Evolutionary conservation across 2,113 vertebrate genomes (phyloP), one percentile per base, ranked within the genome.

Genomic region (Phylloscopus whistleri): DNA sequence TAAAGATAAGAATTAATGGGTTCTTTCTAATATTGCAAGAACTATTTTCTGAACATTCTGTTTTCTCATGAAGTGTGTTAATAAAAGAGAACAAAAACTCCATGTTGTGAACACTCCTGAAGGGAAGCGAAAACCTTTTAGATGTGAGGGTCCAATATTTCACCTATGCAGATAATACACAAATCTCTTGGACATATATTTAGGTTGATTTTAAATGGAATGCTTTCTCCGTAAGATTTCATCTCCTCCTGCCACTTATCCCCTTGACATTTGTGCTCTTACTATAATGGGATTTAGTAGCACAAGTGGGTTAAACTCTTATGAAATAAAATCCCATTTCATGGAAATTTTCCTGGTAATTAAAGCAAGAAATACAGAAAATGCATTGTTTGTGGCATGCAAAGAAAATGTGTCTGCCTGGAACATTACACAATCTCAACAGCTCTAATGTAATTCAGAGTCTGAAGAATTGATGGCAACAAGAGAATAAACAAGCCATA

Each of bases 271-370:
- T 62, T 87, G 31, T 81, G 78, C 20, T 90, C 35, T 74, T 55
- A 59, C 19, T 27, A 11, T 60, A 93, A 94, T 64, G 37, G 53
- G 72, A 80, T 84, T 92, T 48, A 90, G 28, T 35, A 90, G 60
- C 60, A 81, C 11, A 88, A 91, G 39, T 55, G 76, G 21, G 69
- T 70, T 84, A 89, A 90, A 93, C 53, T 77, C 52, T 68, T 84
- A 60, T 20, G 66, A 90, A 95, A 92, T 74, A 81, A 93, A 96
- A 96, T 89, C 85, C 64, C 26, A 90, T 95, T 95, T 96, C 64
- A 92, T 64, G 68, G 90, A 89, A 75, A 88, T 93, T 90, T 88
- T 87, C 52, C 53, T 72, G 39, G 33, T 78, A 90, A 93, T 91
- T 90, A 84, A 60, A 84, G n/a, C 26, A 81, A 78, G 37, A 75